phyloP scores from a whole-genome alignment of 1,140 invertebrate species.

The Aphelinus certus region DNA sequence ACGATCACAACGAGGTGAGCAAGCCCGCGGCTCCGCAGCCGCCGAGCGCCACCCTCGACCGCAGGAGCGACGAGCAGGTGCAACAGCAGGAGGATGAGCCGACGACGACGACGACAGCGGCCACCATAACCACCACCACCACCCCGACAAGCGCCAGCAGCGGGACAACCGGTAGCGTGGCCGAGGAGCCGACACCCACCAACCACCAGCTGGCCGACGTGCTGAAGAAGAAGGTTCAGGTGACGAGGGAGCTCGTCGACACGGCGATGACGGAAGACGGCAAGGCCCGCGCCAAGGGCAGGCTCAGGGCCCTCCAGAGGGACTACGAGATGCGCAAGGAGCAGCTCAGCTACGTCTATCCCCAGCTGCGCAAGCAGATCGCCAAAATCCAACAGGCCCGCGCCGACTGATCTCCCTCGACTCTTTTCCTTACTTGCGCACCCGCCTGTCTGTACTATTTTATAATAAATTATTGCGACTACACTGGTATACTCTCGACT shows the following conservation, averaged over 20 bases:
- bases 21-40: too few species aligned
- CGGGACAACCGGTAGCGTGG: not conserved
- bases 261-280: slow-evolving; percentile 4
- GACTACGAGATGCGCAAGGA: slow-evolving; percentile 22
- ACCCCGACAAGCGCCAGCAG: not conserved
- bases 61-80: not conserved
- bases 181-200: not conserved
- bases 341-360: slow-evolving; percentile 7
- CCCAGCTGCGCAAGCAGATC: not conserved
- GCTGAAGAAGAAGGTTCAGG: not conserved
- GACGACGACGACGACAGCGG: not conserved
- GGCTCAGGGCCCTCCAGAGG: not conserved
- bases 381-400: too few species aligned
- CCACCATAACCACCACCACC: too few species aligned
- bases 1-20: not conserved
- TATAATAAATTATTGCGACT: too few species aligned
- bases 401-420: too few species aligned
- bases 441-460: too few species aligned
- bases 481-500: too few species aligned
- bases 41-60: not conserved
- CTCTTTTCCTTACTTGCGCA: too few species aligned
- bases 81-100: not conserved
- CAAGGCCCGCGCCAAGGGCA: not conserved
- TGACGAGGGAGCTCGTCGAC: slow-evolving; percentile 1
- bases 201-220: not conserved